These are phyloP conservation scores for Phaenicophaeus curvirostris DNA, from an alignment of 2,797 vertebrate species.

Conservation along the genomic window DNA sequence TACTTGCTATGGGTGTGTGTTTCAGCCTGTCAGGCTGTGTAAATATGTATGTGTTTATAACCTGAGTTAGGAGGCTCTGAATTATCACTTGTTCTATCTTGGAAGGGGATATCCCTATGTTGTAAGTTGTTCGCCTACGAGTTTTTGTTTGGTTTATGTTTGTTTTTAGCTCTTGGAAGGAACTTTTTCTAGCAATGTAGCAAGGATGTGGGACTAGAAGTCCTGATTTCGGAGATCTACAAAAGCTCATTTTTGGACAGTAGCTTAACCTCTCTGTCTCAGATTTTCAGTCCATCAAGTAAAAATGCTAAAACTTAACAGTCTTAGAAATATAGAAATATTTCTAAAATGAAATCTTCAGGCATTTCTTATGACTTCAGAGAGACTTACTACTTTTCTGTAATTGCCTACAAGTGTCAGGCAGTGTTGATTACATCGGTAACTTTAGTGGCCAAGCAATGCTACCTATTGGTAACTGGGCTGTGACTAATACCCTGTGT, in stretches of 20 bases:
- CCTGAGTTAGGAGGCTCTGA: not conserved
- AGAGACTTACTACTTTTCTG: fast-evolving
- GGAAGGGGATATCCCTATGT: not conserved
- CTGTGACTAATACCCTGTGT: not conserved
- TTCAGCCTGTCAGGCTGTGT: not conserved
- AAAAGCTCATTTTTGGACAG: not conserved
- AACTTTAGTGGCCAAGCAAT: not conserved
- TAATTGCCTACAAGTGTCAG: not conserved
- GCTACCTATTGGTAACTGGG: not conserved
- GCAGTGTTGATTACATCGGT: not conserved
- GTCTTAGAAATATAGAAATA: no score
- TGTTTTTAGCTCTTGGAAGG: not conserved
- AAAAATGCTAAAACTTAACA: not conserved
- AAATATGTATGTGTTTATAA: not conserved
- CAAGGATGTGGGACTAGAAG: not conserved
- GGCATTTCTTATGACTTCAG: not conserved
- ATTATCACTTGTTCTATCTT: not conserved
- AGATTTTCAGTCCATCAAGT: not conserved
- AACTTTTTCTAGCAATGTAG: not conserved
- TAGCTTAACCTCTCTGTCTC: slow-evolving; percentile 34
- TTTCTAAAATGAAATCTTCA: not conserved
- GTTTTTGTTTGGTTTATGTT: not conserved
- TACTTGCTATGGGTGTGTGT: fast-evolving
- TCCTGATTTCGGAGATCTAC: not conserved
- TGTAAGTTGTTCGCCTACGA: not conserved